A percentile compares a stretch with the other conserved stretches of the same genome.
These are phyloP conservation scores for Sprattus sprattus DNA, from an alignment of 2,113 vertebrate genomes.

Conservation along the genomic window DNA sequence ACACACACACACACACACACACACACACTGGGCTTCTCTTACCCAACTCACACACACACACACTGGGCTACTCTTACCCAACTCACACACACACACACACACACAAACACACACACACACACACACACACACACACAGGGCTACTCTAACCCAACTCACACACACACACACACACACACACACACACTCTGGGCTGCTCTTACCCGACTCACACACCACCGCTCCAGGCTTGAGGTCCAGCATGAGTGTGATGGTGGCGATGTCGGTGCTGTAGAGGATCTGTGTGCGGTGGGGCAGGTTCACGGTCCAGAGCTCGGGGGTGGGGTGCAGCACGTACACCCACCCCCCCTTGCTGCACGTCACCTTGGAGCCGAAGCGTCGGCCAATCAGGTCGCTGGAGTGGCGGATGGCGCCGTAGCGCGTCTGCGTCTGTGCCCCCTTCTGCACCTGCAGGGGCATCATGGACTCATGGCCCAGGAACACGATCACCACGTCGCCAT, in stretches of 20 bases:
- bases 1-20: too few relatives aligned
- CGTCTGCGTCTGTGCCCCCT: conserved; percentile 88
- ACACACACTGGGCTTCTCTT: too few relatives aligned
- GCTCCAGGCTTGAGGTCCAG: conserved; percentile 93
- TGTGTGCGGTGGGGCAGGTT: conserved; percentile 93
- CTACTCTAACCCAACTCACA: too few relatives aligned
- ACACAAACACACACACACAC: not conserved
- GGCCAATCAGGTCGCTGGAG: conserved; percentile 88
- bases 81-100: not conserved
- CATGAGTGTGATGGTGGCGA: conserved; percentile 94
- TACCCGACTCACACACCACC: conserved; percentile 95
- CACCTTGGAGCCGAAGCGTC: conserved; percentile 88
- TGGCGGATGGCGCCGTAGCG: conserved; percentile 91
- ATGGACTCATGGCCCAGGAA: conserved; percentile 87
- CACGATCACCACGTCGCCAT: conserved; percentile 90
- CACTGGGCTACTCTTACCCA: not conserved
- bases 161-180: not conserved
- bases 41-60: not conserved
- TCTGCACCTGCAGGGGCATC: conserved; percentile 87
- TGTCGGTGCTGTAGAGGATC: conserved; percentile 96
- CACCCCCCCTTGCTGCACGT: conserved; percentile 95
- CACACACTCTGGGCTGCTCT: conserved; percentile 27
- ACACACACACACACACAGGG: not conserved
- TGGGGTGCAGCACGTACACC: conserved; percentile 95
- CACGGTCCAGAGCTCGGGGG: conserved; percentile 93